Conservation (phyloP, 2,113 vertebrate species). For the Ptychochromis oligacanthus region DNA sequence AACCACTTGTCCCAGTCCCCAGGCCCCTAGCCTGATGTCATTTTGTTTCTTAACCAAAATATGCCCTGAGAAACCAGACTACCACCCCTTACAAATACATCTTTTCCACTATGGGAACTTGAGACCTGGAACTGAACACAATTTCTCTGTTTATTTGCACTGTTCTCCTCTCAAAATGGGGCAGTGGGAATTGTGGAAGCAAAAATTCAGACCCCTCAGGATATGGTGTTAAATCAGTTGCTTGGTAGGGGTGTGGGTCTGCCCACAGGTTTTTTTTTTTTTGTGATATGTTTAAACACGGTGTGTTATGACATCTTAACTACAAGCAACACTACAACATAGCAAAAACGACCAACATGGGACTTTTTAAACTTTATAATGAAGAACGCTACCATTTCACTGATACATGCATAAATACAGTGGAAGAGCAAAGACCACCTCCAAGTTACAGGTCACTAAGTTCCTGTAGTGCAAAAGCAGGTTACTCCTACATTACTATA, state of each 20-base stretch:
- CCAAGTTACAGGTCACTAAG: background rate
- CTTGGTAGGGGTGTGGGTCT: too few relatives aligned
- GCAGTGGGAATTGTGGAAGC: background rate
- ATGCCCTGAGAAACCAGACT: slow-evolving; percentile 1
- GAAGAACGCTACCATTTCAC: background rate
- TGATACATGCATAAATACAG: background rate
- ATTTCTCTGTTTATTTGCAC: background rate
- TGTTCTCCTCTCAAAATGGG: background rate
- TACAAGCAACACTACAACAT: background rate
- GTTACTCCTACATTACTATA: background rate
- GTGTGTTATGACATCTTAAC: too few relatives aligned
- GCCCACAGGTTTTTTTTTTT: too few relatives aligned
- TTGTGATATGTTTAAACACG: too few relatives aligned
- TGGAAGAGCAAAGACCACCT: background rate
- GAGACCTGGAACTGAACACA: background rate
- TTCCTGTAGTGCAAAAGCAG: slow-evolving; percentile 26
- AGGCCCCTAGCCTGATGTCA: slow-evolving; percentile 34
- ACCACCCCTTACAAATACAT: background rate
- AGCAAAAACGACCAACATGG: background rate
- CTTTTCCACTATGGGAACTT: slow-evolving; percentile 26
- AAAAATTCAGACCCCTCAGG: background rate
- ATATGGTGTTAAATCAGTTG: background rate
- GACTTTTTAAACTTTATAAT: background rate
- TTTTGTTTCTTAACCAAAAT: slow-evolving; percentile 41
- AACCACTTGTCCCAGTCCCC: slow-evolving; percentile 62